These are phyloP conservation scores for Dicentrarchus labrax DNA, from an alignment of 2,113 vertebrate species.

Conservation along the genomic window DNA sequence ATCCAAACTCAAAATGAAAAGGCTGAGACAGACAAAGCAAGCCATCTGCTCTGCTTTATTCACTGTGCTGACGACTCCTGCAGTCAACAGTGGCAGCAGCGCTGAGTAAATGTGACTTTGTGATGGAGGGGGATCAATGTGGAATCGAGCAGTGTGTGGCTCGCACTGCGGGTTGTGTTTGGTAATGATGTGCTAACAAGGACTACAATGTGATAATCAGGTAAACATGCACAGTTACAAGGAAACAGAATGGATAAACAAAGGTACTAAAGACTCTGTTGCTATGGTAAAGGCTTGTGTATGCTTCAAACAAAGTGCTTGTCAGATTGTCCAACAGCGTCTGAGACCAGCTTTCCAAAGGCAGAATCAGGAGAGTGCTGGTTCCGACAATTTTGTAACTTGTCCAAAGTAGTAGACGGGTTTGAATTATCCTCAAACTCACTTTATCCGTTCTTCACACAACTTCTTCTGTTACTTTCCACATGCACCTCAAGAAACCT, in stretches of 20 bases:
- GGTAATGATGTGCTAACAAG: constrained; percentile 55
- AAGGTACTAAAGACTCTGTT: constrained; percentile 12
- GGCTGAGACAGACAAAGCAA: constrained; percentile 18
- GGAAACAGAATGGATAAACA: constrained; percentile 22
- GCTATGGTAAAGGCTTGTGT: constrained; percentile 21
- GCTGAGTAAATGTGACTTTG: constrained; percentile 43
- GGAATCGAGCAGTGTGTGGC: constrained; percentile 30
- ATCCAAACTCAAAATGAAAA: constrained; percentile 9
- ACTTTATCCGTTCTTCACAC: neutral
- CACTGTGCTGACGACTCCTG: constrained; percentile 25
- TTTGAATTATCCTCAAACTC: neutral
- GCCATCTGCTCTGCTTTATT: constrained; percentile 49
- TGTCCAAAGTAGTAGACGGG: neutral
- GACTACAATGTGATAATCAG: constrained; percentile 53
- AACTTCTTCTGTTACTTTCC: neutral
- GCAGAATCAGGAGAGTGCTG: neutral
- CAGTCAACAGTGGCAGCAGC: constrained; percentile 27
- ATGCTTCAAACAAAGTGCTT: neutral
- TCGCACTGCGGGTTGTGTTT: constrained; percentile 38
- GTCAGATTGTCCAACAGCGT: constrained; percentile 3
- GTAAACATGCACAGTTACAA: constrained; percentile 47
- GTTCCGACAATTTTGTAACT: neutral
- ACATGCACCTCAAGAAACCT: neutral
- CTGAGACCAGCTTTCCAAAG: neutral
- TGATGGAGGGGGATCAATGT: constrained; percentile 58